Conservation (phyloP, 2,888 invertebrate genomes). For the Acronicta alni region DNA sequence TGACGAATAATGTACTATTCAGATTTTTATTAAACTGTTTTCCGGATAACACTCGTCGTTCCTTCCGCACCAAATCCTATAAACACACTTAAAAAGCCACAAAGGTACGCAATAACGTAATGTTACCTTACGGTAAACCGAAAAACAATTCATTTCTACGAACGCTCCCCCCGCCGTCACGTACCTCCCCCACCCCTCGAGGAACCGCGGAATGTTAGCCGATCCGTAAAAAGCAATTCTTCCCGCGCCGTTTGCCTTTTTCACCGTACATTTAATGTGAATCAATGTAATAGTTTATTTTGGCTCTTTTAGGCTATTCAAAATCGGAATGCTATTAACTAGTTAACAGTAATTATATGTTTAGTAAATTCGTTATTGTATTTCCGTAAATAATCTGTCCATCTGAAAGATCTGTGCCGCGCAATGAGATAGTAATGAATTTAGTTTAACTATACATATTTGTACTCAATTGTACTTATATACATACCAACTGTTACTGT, state of each 20-base stretch:
- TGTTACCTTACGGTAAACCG: constrained; percentile 78
- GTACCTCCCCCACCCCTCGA: constrained; percentile 62
- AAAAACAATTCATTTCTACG: constrained; percentile 84
- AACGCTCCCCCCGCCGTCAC: constrained; percentile 56
- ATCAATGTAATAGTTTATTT: constrained; percentile 79
- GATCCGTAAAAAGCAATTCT: constrained; percentile 87
- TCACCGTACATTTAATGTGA: constrained; percentile 84
- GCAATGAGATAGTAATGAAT: too few relatives aligned
- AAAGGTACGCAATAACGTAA: constrained; percentile 82
- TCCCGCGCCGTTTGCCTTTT: constrained; percentile 83
- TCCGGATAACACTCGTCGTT: constrained; percentile 37
- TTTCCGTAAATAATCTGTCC: too few relatives aligned
- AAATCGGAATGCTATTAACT: constrained; percentile 45
- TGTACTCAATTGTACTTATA: too few relatives aligned
- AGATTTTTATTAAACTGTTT: constrained; percentile 55
- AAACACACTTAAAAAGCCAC: constrained; percentile 80
- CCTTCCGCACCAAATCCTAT: constrained; percentile 68
- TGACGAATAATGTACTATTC: constrained; percentile 27
- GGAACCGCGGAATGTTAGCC: constrained; percentile 79
- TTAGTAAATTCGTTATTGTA: too few relatives aligned
- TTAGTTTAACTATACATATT: too few relatives aligned
- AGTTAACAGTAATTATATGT: neutral
- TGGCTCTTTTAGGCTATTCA: constrained; percentile 54
- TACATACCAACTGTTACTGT: neutral
- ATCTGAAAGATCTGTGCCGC: too few relatives aligned